These are phyloP conservation scores for Columba janthina DNA, from an alignment of 2,113 vertebrate species.

Conservation along the genomic window DNA sequence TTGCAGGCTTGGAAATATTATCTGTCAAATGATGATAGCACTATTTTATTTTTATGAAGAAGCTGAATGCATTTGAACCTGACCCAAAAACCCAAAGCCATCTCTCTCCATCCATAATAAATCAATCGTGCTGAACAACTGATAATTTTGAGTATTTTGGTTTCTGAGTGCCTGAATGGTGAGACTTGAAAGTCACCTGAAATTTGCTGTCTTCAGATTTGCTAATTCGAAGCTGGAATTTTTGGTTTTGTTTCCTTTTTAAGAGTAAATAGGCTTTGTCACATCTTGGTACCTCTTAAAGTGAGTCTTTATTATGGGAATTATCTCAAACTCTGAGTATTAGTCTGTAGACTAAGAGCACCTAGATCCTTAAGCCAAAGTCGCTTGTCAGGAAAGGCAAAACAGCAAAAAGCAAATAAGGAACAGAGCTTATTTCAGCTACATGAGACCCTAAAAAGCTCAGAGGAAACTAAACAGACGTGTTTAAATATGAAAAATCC, in stretches of 20 bases:
- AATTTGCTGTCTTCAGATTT: neutral
- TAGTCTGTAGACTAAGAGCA: neutral
- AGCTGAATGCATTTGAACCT: neutral
- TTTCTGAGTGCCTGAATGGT: neutral
- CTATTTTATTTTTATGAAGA: conserved; percentile 36
- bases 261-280: neutral
- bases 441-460: neutral
- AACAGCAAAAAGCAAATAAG: neutral
- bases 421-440: neutral
- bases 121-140: neutral
- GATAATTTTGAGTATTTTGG: neutral
- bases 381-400: neutral
- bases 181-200: neutral
- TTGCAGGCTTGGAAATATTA: neutral
- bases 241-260: neutral
- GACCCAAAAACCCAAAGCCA: neutral
- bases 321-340: neutral
- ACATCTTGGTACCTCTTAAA: neutral
- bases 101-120: neutral
- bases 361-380: neutral
- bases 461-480: neutral
- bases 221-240: neutral
- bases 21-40: neutral
- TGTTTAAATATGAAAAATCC: neutral
- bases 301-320: neutral